Percentiles rank a stretch among this genome's conserved stretches.
phyloP scores from a whole-genome alignment of 2,888 invertebrate species.

The Drosophila neonasuta region DNA sequence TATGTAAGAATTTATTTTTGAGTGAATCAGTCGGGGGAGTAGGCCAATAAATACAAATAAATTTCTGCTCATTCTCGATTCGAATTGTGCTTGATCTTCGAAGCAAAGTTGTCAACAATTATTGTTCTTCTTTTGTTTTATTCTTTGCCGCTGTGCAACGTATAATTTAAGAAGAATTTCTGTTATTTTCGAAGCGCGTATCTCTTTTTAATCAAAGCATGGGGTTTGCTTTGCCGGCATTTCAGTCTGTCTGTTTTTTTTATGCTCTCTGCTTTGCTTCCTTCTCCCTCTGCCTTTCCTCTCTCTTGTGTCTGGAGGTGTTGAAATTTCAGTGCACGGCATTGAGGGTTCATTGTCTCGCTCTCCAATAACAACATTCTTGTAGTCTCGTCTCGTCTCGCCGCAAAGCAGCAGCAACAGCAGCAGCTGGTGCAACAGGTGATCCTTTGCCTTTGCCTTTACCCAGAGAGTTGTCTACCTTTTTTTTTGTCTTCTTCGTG shows the following conservation, averaged over 20 bases:
- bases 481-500: conserved; percentile 19
- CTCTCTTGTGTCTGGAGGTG: conserved; percentile 5
- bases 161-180: conserved; percentile 22
- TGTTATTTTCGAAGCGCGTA: conserved; percentile 12
- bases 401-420: conserved; percentile 47
- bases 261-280: too few relatives aligned
- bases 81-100: neutral
- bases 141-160: neutral
- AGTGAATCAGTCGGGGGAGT: conserved; percentile 18
- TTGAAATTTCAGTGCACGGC: conserved; percentile 29
- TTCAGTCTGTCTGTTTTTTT: neutral
- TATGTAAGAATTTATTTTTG: conserved; percentile 46
- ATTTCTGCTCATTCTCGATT: neutral
- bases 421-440: conserved; percentile 76
- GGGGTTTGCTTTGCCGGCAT: conserved; percentile 38
- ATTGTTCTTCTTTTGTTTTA: neutral
- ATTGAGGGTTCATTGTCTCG: conserved; percentile 50
- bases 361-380: conserved; percentile 21
- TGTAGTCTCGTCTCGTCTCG: conserved; percentile 30
- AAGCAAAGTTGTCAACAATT: neutral
- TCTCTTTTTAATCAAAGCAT: conserved; percentile 40
- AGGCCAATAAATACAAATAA: conserved; percentile 5
- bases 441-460: conserved; percentile 58
- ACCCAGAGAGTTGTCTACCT: conserved; percentile 21
- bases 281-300: neutral